Evolutionary conservation across 2,888 invertebrate species (phyloP).

Genomic region (Nemapogon koenigi): DNA sequence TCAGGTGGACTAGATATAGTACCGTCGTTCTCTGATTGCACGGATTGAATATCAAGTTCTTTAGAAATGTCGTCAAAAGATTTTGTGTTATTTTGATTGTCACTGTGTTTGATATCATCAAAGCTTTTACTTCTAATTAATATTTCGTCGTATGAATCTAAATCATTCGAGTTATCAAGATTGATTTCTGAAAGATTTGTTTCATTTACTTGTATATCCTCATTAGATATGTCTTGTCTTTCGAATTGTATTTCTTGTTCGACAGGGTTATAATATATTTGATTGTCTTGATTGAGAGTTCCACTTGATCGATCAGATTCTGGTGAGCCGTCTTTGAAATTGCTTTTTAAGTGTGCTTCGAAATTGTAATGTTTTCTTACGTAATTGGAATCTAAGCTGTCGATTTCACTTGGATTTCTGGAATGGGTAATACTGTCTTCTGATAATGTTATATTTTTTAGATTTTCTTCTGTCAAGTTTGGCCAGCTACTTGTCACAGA

Average conservation of each 20-base stretch:
- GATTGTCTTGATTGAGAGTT: conserved; percentile 41
- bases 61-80: conserved; percentile 20
- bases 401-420: conserved; percentile 60
- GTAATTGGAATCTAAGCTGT: conserved; percentile 66
- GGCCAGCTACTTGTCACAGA: conserved; percentile 57
- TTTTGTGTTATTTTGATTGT: conserved; percentile 17
- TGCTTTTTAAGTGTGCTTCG: conserved; percentile 45
- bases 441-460: conserved; percentile 45
- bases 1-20: conserved; percentile 53
- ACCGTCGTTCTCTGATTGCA: conserved; percentile 55
- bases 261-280: conserved; percentile 45
- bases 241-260: conserved; percentile 46
- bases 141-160: conserved; percentile 34
- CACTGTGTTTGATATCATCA: conserved; percentile 21
- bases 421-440: conserved; percentile 58
- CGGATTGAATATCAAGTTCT: conserved; percentile 37
- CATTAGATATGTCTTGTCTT: conserved; percentile 33
- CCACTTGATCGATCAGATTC: conserved; percentile 45
- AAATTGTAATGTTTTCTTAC: conserved; percentile 63
- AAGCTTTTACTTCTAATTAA: conserved; percentile 29
- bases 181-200: conserved; percentile 18
- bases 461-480: conserved; percentile 44
- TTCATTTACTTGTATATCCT: not conserved
- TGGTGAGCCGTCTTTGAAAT: conserved; percentile 52
- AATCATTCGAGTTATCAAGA: conserved; percentile 22